phyloP scores from a whole-genome alignment of 2,797 vertebrate genomes.

The Gorsachius magnificus region DNA sequence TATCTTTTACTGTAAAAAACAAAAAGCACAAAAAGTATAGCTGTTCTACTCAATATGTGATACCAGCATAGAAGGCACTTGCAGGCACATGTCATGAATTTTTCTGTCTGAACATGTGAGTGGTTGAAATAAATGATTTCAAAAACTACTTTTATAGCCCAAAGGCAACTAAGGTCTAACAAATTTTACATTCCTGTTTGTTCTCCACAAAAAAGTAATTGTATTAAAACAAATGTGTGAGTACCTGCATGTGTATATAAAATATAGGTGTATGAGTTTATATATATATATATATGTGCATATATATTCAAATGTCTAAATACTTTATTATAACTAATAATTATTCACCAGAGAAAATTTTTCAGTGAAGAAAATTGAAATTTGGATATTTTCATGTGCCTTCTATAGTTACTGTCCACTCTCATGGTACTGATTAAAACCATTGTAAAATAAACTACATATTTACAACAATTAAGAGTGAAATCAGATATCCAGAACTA shows the following conservation, averaged over 20 bases:
- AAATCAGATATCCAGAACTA: not conserved
- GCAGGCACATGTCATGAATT: not conserved
- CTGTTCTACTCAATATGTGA: not conserved
- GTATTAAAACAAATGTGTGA: not conserved
- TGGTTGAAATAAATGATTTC: not conserved
- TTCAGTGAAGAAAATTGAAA: not conserved
- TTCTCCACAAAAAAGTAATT: not conserved
- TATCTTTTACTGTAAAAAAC: not conserved
- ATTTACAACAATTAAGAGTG: not conserved
- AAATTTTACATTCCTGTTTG: not conserved
- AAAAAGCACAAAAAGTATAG: not conserved
- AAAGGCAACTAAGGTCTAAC: not conserved
- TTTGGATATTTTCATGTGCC: not conserved
- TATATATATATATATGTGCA: not conserved
- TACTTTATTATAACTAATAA: not conserved
- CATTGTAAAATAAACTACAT: not conserved
- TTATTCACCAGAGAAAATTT: not conserved
- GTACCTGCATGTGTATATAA: accelerated
- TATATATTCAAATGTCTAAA: not conserved
- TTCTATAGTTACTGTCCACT: not conserved
- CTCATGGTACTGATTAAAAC: not conserved
- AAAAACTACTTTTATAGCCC: not conserved
- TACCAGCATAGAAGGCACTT: not conserved
- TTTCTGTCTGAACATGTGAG: not conserved
- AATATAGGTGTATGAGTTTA: not conserved